Evolutionary conservation across 2,113 vertebrate genomes (phyloP).

Genomic region (Mastomys coucha): DNA sequence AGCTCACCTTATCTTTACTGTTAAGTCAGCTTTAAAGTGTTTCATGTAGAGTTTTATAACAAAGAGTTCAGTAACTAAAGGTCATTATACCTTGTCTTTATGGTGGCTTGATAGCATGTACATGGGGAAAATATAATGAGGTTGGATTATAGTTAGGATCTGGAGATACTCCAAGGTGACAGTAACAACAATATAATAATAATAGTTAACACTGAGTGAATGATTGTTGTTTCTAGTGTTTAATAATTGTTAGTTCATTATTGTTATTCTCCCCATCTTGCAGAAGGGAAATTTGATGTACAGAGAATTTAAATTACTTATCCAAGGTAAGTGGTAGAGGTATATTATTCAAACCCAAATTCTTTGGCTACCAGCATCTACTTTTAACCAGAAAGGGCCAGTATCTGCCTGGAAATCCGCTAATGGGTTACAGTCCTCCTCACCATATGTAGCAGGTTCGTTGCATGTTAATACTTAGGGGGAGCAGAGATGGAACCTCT

Average conservation of each 20-base stretch:
- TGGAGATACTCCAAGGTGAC: background rate
- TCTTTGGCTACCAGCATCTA: background rate
- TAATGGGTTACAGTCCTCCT: background rate
- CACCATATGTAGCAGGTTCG: background rate
- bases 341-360: background rate
- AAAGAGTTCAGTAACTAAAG: background rate
- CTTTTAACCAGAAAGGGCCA: background rate
- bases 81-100: background rate
- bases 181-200: background rate
- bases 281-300: slow-evolving; percentile 16
- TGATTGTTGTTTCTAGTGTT: background rate
- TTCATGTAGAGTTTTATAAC: slow-evolving; percentile 4
- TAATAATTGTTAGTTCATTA: background rate
- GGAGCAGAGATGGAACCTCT: no score
- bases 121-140: background rate
- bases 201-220: background rate
- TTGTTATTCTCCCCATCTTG: background rate
- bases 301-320: background rate
- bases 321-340: background rate
- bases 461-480: background rate
- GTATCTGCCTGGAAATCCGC: background rate
- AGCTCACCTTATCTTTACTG: background rate
- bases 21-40: background rate
- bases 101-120: background rate
- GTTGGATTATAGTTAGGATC: background rate